A percentile compares a stretch with the other conserved stretches of the same genome.
Conservation (phyloP, 1,140 invertebrate species). For the Drosophila santomea region DNA sequence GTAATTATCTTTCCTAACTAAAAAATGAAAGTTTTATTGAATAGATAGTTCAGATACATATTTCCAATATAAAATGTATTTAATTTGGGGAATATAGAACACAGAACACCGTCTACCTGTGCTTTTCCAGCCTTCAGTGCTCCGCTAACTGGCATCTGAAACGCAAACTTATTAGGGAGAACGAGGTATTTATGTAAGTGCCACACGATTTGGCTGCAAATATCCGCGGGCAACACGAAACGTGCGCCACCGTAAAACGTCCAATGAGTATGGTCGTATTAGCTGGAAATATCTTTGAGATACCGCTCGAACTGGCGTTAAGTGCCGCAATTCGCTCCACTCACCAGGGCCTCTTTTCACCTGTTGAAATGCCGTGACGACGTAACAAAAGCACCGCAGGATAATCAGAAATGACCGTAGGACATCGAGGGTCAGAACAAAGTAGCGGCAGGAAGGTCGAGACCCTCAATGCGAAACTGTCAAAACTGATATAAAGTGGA, state of each 20-base stretch:
- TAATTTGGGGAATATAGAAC: background rate
- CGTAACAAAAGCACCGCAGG: constrained; percentile 74
- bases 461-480: constrained; percentile 49
- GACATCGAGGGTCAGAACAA: constrained; percentile 28
- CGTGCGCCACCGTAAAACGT: constrained; percentile 64
- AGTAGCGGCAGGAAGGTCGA: constrained; percentile 1
- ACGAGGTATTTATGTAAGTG: constrained; percentile 75
- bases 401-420: constrained; percentile 60
- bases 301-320: constrained; percentile 64
- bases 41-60: no score
- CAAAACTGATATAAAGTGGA: constrained; percentile 58
- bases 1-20: no score
- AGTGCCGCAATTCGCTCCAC: constrained; percentile 65
- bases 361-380: constrained; percentile 50
- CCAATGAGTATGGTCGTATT: constrained; percentile 9
- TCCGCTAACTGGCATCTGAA: constrained; percentile 15
- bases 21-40: no score
- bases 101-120: constrained; percentile 13
- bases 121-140: background rate
- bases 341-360: constrained; percentile 44
- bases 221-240: constrained; percentile 71
- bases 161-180: constrained; percentile 66
- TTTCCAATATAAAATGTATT: no score
- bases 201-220: constrained; percentile 79
- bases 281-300: constrained; percentile 17